Conservation (phyloP, 2,888 invertebrate genomes). For the Melipona beecheii region DNA sequence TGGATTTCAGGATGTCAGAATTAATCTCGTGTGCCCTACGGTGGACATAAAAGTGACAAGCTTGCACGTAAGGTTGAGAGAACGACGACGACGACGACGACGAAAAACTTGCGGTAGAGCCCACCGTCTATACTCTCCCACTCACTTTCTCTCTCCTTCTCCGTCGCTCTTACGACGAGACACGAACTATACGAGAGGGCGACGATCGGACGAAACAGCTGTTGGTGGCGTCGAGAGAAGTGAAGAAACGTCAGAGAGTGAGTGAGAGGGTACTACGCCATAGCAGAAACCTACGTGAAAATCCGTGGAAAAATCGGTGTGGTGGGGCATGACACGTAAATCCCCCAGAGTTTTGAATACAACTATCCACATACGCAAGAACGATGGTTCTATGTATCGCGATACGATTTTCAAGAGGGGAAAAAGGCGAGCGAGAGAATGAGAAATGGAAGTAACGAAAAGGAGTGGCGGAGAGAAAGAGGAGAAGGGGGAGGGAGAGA, state of each 20-base stretch:
- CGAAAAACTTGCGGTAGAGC: constrained; percentile 65
- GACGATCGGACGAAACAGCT: constrained; percentile 75
- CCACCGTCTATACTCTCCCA: constrained; percentile 53
- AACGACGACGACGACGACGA: constrained; percentile 24
- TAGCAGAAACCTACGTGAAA: constrained; percentile 65
- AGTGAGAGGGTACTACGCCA: constrained; percentile 68
- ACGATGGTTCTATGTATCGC: constrained; percentile 66
- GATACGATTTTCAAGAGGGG: constrained; percentile 57
- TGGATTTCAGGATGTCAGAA: constrained; percentile 49
- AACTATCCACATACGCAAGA: constrained; percentile 65
- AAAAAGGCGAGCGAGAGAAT: constrained; percentile 60
- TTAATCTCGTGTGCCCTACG: constrained; percentile 46
- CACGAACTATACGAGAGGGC: constrained; percentile 68
- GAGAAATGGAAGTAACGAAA: constrained; percentile 61
- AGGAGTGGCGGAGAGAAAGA: constrained; percentile 53
- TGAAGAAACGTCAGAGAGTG: constrained; percentile 72
- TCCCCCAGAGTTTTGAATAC: constrained; percentile 45
- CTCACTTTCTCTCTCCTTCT: constrained; percentile 48
- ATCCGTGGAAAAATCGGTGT: constrained; percentile 60
- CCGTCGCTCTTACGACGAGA: constrained; percentile 44
- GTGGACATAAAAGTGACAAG: constrained; percentile 57
- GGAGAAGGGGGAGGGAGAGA: constrained; percentile 19
- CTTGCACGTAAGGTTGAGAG: constrained; percentile 54
- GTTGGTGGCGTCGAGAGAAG: constrained; percentile 73
- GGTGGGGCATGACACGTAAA: constrained; percentile 72